Conservation (phyloP, 1,140 invertebrate genomes). For the Carposina sasakii region DNA sequence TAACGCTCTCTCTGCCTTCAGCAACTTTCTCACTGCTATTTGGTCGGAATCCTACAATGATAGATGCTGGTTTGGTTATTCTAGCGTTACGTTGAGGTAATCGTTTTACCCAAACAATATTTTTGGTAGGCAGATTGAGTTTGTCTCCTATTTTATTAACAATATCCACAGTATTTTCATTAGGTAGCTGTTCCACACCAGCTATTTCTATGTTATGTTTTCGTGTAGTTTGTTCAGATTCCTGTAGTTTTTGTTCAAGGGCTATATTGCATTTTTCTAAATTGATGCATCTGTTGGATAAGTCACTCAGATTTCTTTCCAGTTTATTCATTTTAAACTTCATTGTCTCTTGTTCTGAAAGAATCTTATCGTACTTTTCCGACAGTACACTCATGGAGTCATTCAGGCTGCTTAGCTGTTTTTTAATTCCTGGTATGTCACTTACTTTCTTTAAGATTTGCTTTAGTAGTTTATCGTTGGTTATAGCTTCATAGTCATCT, state of each 20-base stretch:
- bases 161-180: conserved; percentile 12
- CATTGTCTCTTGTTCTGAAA: background rate
- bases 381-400: background rate
- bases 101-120: background rate
- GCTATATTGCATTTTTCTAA: conserved; percentile 17
- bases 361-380: background rate
- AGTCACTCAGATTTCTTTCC: background rate
- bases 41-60: conserved; percentile 8
- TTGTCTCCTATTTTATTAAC: background rate
- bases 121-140: background rate
- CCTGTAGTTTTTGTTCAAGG: conserved; percentile 14
- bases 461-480: background rate
- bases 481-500: too few relatives aligned
- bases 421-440: background rate
- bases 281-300: conserved; percentile 14
- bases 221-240: conserved; percentile 10
- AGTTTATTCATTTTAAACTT: background rate
- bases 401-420: background rate
- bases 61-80: background rate
- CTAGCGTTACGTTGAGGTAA: background rate
- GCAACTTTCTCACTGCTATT: too few relatives aligned
- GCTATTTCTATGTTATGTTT: conserved; percentile 10
- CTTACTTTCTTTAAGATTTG: background rate
- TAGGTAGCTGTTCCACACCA: conserved; percentile 13
- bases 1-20: background rate